Conservation (phyloP, 1,140 invertebrate genomes). For the Alviniconcha marisindica region DNA sequence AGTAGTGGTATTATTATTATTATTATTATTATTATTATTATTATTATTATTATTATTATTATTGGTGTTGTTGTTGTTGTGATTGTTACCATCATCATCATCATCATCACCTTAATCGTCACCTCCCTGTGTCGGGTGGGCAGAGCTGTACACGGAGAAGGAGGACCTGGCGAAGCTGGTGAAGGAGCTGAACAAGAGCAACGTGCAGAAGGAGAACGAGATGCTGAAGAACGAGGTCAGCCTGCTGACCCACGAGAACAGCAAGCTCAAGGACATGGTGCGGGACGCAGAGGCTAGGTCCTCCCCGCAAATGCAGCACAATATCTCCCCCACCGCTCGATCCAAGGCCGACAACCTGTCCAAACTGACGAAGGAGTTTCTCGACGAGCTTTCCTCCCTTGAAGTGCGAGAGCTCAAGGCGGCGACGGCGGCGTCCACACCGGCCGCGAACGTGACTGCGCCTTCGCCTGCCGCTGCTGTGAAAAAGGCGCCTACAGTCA, state of each 20-base stretch:
- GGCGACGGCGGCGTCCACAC: not conserved
- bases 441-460: not conserved
- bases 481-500: not conserved
- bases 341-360: conserved; percentile 39
- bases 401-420: conserved; percentile 19
- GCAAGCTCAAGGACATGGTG: conserved; percentile 32
- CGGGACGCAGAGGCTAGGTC: conserved; percentile 5
- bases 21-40: not conserved
- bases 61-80: not conserved
- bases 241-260: conserved; percentile 55
- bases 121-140: not conserved
- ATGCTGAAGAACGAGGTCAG: conserved; percentile 53
- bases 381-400: conserved; percentile 41
- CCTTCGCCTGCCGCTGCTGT: not conserved
- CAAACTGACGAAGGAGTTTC: conserved; percentile 41
- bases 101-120: not conserved
- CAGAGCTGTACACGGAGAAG: conserved; percentile 51
- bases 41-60: not conserved
- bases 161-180: conserved; percentile 47
- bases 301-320: not conserved
- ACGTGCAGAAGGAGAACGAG: conserved; percentile 48
- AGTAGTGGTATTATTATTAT: no score
- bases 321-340: not conserved
- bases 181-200: conserved; percentile 42
- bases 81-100: not conserved